Evolutionary conservation across 2,888 invertebrate species (phyloP).

Genomic region (Adela reaumurella): DNA sequence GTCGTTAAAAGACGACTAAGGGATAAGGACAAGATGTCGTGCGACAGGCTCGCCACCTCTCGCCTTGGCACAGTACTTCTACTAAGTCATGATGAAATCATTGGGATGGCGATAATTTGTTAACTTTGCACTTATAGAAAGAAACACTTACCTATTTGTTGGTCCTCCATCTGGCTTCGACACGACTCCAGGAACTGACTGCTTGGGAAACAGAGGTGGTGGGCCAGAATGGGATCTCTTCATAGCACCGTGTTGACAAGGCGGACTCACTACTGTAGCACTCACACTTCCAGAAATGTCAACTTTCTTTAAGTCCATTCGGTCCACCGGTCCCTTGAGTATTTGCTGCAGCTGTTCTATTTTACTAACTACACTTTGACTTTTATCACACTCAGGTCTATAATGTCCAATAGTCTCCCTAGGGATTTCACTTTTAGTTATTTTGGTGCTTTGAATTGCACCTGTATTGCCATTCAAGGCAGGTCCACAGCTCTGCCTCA

Average conservation of each 20-base stretch:
- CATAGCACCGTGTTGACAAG: neutral
- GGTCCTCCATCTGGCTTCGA: no score
- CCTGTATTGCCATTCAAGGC: neutral
- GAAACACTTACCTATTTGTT: no score
- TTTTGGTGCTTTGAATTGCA: constrained; percentile 1
- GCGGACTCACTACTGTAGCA: neutral
- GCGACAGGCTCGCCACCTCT: no score
- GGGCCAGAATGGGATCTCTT: neutral
- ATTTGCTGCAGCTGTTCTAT: neutral
- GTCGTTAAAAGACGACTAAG: no score
- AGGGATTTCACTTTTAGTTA: neutral
- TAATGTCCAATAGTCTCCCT: neutral
- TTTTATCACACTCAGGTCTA: constrained; percentile 1
- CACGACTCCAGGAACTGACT: neutral
- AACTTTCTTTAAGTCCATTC: neutral
- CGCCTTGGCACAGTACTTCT: no score
- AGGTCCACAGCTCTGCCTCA: neutral
- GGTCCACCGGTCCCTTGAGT: neutral
- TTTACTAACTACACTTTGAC: constrained; percentile 1
- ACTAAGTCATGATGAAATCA: no score
- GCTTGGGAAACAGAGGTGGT: neutral
- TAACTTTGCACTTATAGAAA: no score
- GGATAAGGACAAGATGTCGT: no score
- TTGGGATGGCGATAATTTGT: no score
- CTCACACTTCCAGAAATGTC: neutral